These are phyloP conservation scores for Cynodonichthys magdalenae DNA, from an alignment of 2,797 vertebrate species.

Conservation along the genomic window DNA sequence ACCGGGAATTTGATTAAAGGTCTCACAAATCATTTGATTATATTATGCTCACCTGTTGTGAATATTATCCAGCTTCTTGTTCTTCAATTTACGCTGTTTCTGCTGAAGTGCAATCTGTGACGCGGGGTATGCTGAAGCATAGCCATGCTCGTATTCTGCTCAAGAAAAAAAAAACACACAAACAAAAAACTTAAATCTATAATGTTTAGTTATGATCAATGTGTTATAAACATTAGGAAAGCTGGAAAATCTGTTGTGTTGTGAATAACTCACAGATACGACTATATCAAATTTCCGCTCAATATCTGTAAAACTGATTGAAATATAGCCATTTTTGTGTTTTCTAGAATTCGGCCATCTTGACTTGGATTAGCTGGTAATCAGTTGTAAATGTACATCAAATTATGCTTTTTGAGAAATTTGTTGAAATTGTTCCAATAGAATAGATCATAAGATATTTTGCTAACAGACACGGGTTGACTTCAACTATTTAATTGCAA, in stretches of 20 bases:
- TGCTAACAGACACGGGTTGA: too few relatives aligned
- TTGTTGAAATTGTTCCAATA: too few relatives aligned
- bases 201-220: constrained; percentile 12
- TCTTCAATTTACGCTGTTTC: constrained; percentile 84
- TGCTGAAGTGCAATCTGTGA: constrained; percentile 83
- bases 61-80: constrained; percentile 84
- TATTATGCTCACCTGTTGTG: constrained; percentile 76
- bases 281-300: too few relatives aligned
- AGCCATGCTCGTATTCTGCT: constrained; percentile 93
- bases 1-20: neutral
- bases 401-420: too few relatives aligned
- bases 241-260: neutral
- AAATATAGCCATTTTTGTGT: too few relatives aligned
- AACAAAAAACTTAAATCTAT: constrained; percentile 13
- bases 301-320: too few relatives aligned
- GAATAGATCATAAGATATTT: too few relatives aligned
- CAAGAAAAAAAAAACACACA: constrained; percentile 36
- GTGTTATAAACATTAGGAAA: neutral
- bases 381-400: too few relatives aligned
- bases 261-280: too few relatives aligned
- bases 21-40: neutral
- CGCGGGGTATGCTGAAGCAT: constrained; percentile 89
- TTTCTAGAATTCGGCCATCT: too few relatives aligned
- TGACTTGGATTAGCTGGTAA: too few relatives aligned
- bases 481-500: too few relatives aligned